Base-by-base conservation (phyloP, 2,113 vertebrate species). In the Prietella phreatophila region DNA sequence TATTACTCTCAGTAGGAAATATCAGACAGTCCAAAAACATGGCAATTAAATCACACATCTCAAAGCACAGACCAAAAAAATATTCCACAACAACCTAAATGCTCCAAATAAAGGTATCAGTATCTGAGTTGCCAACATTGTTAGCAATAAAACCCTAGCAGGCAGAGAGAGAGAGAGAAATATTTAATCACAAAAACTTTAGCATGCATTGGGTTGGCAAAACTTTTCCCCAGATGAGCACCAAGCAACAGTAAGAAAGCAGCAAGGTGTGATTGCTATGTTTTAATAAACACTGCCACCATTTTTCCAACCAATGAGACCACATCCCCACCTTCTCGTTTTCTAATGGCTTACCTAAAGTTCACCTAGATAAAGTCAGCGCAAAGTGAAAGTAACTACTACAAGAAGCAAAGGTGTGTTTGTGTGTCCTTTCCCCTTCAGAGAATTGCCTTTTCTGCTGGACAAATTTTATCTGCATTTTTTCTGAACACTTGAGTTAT, bases 1-100 rank as follows among this genome's bases (percentile, higher is more conserved):
- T 75, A 65, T 88, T 85, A 69, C 27, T 84, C 71, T 47, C 82
- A 79, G 87, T 47, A 82, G 85, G 82, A 88, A 73, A 84, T 82
- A 36, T 84, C 75, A 86, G 58, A 58, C 61, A 78, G 86, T 86
- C 58, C 25, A 47, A 79, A 65, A 82, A 88, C 53, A 78, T 50
- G 55, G n/a, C 76, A 73, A 88, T 88, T 86, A 88, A 90, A 85
- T 88, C 75, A 75, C 69, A 53, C 33, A 0, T 56, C 60, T 4
- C 9, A 83, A 86, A 82, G 27, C 17, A 22, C 79, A 81, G n/a
- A 61, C 42, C 25, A 22, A 55, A 7, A 53, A 73, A 42, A 83
- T 3, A 39, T 47, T 84, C 53, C 10, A 47, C 75, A n/a, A 17
- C 61, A 67, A 11, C 20, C 27, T 69, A 50, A 76, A 78, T 50